Evolutionary conservation across 1,140 invertebrate species (phyloP).

Genomic region (Euwallacea fornicatus): DNA sequence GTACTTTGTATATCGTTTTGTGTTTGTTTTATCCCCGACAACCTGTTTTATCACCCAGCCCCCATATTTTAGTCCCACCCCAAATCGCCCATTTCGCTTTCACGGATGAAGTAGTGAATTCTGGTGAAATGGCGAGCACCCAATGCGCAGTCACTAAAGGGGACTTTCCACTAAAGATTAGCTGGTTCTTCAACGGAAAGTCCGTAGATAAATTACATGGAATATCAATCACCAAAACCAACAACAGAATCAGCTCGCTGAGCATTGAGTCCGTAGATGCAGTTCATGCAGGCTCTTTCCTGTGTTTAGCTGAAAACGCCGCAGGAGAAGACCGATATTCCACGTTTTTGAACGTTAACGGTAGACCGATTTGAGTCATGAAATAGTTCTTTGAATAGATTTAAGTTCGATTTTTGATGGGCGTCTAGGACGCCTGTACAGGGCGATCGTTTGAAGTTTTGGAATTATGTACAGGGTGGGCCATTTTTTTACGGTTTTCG

Average conservation of each 20-base stretch:
- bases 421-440: too few relatives aligned
- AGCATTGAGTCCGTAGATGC: slow-evolving; percentile 62
- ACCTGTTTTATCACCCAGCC: not conserved
- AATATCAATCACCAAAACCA: slow-evolving; percentile 53
- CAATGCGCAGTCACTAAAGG: slow-evolving; percentile 76
- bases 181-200: slow-evolving; percentile 58
- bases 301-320: slow-evolving; percentile 63
- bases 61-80: slow-evolving; percentile 41
- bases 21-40: not conserved
- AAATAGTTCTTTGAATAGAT: too few relatives aligned
- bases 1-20: slow-evolving; percentile 19
- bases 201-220: slow-evolving; percentile 49
- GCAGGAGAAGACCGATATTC: slow-evolving; percentile 63
- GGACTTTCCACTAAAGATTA: slow-evolving; percentile 72
- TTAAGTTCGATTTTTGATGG: too few relatives aligned
- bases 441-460: too few relatives aligned
- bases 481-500: too few relatives aligned
- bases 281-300: slow-evolving; percentile 64
- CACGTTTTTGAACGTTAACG: slow-evolving; percentile 60
- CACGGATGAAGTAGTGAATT: slow-evolving; percentile 65
- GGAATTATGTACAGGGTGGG: too few relatives aligned
- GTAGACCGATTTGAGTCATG: too few relatives aligned
- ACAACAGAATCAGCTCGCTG: slow-evolving; percentile 61
- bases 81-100: slow-evolving; percentile 54
- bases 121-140: slow-evolving; percentile 69